Base-by-base conservation (phyloP, 1,140 invertebrate genomes). In the Rhyzopertha dominica region DNA sequence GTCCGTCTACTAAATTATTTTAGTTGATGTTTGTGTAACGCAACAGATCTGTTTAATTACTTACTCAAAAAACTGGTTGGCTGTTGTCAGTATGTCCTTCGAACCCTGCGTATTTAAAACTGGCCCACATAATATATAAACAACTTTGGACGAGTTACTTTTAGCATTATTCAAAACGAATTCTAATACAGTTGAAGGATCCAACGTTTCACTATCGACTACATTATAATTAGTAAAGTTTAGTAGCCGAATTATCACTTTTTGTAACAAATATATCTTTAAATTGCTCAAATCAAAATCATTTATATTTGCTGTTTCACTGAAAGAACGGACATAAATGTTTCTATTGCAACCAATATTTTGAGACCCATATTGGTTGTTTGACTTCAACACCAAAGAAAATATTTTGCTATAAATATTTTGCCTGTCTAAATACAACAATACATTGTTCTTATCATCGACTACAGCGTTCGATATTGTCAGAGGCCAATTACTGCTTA, bases 1-100 rank as follows among this genome's bases (percentile, higher is more conserved):
- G 73, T 68, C 37, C 78, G 63, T 51, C 74, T 54, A 8, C 75
- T 77, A 57, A 48, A 73, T 67, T 34, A 51, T 18, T 37, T 44
- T 32, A 42, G 37, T 37, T 13, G 36, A 43, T 41, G 12, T 38
- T 37, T 48, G 42, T 42, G 0, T 17, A 43, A 19, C 34, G 23
- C 10, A n/a, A 35, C 46, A 25, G n/a, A 47, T 34, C 23, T 3
- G 23, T 50, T 34, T 54, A 16, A 36, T 31, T 8, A 42, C 24
- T 36, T 50, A 59, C 59, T 43, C 47, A 16, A 46, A 51, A 28
- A 52, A 51, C 19, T 61, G 46, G 24, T 22, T 26, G 10, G 53
- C 43, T 22, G 43, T 55, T 19, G 42, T 51, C 32, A 14, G 19
- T 8, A 24, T 28, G 39, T 56, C 51, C 49, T 59, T 63, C 19